Conservation (phyloP, 1,140 invertebrate species). For the Helicoverpa armigera region DNA sequence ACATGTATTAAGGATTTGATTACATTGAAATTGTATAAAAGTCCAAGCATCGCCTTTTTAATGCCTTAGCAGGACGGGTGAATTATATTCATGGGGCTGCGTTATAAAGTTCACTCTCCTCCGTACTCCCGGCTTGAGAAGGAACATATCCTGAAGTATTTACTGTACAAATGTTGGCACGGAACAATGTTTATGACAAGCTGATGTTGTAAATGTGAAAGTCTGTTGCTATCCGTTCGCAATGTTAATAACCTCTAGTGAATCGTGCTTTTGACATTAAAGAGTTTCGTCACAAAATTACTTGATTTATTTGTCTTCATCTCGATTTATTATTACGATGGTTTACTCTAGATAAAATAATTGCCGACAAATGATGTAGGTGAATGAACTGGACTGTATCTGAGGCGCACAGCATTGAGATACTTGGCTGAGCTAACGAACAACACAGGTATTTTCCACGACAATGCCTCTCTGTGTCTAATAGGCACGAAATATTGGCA, state of each 20-base stretch:
- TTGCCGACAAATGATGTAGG: neutral
- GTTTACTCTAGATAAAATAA: neutral
- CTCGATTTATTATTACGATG: neutral
- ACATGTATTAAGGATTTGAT: too few relatives aligned
- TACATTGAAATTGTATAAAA: too few relatives aligned
- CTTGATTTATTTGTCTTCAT: neutral
- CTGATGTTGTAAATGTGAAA: slow-evolving; percentile 13
- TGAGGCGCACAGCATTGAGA: neutral
- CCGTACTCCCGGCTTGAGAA: neutral
- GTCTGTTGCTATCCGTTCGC: neutral
- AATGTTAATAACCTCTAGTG: neutral
- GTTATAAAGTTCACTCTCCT: neutral
- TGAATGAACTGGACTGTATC: neutral
- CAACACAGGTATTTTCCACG: neutral
- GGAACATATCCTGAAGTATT: neutral
- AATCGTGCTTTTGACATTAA: neutral
- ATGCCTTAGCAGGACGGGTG: too few relatives aligned
- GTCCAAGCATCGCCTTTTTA: too few relatives aligned
- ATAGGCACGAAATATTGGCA: neutral
- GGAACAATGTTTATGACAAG: neutral
- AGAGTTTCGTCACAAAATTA: neutral
- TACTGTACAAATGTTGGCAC: neutral
- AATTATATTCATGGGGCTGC: too few relatives aligned
- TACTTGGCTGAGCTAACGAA: neutral
- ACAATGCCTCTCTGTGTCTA: neutral